These are phyloP conservation scores for Maccullochella peelii DNA, from an alignment of 2,113 vertebrate genomes.

Conservation along the genomic window DNA sequence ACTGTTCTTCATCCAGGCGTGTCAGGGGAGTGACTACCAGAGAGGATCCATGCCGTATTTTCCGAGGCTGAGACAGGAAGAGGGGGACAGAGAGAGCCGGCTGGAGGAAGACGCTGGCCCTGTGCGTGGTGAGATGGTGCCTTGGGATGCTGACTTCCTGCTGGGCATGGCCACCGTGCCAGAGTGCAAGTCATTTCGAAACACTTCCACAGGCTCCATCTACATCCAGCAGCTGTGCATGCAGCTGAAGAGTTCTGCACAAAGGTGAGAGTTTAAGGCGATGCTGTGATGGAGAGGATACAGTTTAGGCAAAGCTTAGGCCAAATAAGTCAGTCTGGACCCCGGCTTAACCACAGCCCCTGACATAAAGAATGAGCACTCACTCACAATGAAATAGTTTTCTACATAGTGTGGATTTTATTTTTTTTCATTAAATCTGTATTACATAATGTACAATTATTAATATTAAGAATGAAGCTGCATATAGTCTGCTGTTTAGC, in stretches of 20 bases:
- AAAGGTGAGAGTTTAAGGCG: slow-evolving; percentile 64
- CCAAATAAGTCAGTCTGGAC: background rate
- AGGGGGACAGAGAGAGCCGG: rapidly evolving
- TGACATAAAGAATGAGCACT: background rate
- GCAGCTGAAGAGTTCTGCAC: slow-evolving; percentile 68
- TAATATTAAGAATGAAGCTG: no score
- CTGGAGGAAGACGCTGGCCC: slow-evolving; percentile 69
- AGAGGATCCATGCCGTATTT: slow-evolving; percentile 48
- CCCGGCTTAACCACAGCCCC: background rate
- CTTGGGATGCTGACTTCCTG: slow-evolving; percentile 83
- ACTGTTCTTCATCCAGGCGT: slow-evolving; percentile 93
- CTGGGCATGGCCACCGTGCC: slow-evolving; percentile 85
- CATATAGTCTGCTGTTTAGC: no score
- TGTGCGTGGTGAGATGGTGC: slow-evolving; percentile 44
- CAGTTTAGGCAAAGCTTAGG: background rate
- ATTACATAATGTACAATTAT: background rate
- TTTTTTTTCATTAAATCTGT: background rate
- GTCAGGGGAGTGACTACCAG: slow-evolving; percentile 85
- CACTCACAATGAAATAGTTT: background rate
- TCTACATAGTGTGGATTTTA: no score
- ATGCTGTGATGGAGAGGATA: no score
- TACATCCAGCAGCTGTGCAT: slow-evolving; percentile 88
- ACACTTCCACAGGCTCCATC: slow-evolving; percentile 66
- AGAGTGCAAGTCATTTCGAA: slow-evolving; percentile 73
- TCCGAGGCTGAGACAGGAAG: background rate